phyloP scores from a whole-genome alignment of 2,888 invertebrate species.

The Acanthosepion esculentum region DNA sequence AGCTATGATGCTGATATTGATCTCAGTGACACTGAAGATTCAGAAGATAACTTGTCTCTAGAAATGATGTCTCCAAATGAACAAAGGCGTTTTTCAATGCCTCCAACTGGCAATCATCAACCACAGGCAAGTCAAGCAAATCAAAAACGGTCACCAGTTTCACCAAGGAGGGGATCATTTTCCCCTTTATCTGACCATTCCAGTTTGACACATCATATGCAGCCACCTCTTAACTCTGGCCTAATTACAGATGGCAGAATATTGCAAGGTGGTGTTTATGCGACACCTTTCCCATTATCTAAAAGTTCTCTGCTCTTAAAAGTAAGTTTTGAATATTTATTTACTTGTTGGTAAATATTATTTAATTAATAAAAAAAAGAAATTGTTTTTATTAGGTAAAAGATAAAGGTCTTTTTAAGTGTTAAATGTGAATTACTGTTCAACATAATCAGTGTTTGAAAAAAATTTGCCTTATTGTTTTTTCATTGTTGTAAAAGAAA shows the following conservation, averaged over 20 bases:
- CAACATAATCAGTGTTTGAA: no score
- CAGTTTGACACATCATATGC: slow-evolving; percentile 50
- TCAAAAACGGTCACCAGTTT: background rate
- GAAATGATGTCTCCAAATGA: background rate
- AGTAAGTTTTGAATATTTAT: slow-evolving; percentile 45
- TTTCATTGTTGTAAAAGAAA: no score
- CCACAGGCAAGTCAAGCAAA: background rate
- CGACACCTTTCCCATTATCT: slow-evolving; percentile 67
- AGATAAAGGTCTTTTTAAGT: no score
- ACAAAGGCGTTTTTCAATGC: background rate
- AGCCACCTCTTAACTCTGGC: background rate
- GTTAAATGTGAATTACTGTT: no score
- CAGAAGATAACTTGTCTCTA: background rate
- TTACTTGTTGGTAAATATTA: background rate
- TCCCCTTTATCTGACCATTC: slow-evolving; percentile 50
- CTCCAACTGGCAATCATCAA: background rate
- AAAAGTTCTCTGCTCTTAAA: slow-evolving; percentile 52
- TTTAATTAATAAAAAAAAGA: no score
- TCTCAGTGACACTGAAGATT: background rate
- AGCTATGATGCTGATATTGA: slow-evolving; percentile 38
- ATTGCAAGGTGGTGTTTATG: slow-evolving; percentile 67
- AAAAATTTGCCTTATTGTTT: no score
- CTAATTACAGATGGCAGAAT: slow-evolving; percentile 48
- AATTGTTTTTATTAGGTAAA: no score
- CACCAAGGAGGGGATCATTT: background rate